phyloP scores from a whole-genome alignment of 2,113 vertebrate genomes.

The Eira barbara region DNA sequence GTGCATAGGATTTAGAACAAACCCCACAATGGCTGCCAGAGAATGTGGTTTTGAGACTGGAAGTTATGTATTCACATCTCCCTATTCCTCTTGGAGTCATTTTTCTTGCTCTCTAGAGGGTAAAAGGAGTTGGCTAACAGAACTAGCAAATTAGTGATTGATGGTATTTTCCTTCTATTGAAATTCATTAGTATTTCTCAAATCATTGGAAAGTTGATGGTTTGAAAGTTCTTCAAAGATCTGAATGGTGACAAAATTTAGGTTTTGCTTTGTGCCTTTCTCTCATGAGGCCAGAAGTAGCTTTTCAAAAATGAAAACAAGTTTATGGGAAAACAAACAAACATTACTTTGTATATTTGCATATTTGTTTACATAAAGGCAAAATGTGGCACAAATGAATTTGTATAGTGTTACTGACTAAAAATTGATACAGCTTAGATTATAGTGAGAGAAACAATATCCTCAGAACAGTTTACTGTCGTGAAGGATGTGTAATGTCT shows the following conservation, averaged over 20 bases:
- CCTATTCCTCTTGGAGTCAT: slow-evolving; percentile 43
- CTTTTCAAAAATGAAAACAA: neutral
- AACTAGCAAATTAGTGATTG: slow-evolving; percentile 25
- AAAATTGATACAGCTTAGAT: neutral
- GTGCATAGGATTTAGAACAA: slow-evolving; percentile 50
- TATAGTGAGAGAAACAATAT: neutral
- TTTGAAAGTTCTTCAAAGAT: slow-evolving; percentile 16
- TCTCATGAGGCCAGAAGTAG: neutral
- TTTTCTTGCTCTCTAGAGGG: slow-evolving; percentile 4
- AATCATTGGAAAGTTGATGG: neutral
- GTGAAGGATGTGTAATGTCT: neutral
- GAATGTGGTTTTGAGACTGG: slow-evolving; percentile 43
- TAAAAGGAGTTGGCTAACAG: slow-evolving; percentile 25
- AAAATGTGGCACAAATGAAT: neutral
- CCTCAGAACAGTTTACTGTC: neutral
- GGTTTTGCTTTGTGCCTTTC: neutral
- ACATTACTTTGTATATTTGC: neutral
- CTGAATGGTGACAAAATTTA: neutral
- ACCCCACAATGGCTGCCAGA: neutral
- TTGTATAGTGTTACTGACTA: neutral
- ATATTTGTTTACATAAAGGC: neutral
- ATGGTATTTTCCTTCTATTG: slow-evolving; percentile 17
- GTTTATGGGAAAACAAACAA: neutral
- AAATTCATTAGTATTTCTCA: slow-evolving; percentile 30
- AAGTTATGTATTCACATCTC: slow-evolving; percentile 34